phyloP scores from a whole-genome alignment of 1,140 invertebrate genomes.

The Drosophila fuyamai region DNA sequence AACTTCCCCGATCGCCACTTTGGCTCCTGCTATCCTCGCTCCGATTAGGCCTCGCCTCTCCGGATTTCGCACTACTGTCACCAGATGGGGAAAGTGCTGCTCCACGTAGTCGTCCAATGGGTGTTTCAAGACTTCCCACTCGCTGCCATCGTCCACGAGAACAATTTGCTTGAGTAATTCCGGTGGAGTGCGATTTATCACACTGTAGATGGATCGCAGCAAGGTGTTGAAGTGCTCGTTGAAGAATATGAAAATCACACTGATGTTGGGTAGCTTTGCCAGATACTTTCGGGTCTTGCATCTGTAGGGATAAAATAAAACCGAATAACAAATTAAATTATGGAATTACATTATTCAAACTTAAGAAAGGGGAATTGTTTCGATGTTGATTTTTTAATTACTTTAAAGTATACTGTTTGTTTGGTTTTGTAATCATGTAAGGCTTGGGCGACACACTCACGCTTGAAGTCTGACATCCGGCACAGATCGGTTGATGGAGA shows the following conservation, averaged over 20 bases:
- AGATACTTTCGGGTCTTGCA: slow-evolving; percentile 92
- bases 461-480: slow-evolving; percentile 90
- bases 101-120: slow-evolving; percentile 91
- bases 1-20: slow-evolving; percentile 92
- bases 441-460: slow-evolving; percentile 86
- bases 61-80: slow-evolving; percentile 90
- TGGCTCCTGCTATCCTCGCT: slow-evolving; percentile 94
- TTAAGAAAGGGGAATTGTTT: too few relatives aligned
- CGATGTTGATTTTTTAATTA: too few relatives aligned
- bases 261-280: slow-evolving; percentile 90
- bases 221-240: slow-evolving; percentile 96
- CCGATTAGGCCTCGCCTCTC: slow-evolving; percentile 93
- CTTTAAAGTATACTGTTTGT: too few relatives aligned
- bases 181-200: slow-evolving; percentile 92
- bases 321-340: slow-evolving; percentile 60
- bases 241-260: slow-evolving; percentile 96
- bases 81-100: slow-evolving; percentile 89
- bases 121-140: slow-evolving; percentile 89
- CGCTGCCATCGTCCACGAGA: slow-evolving; percentile 96
- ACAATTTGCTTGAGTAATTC: slow-evolving; percentile 95
- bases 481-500: slow-evolving; percentile 90
- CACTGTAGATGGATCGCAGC: slow-evolving; percentile 92
- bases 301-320: slow-evolving; percentile 85
- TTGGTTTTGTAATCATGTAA: background rate
- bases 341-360: too few relatives aligned